These are phyloP conservation scores for Thripadectes ignobilis DNA, from an alignment of 2,797 vertebrate genomes.

Conservation along the genomic window DNA sequence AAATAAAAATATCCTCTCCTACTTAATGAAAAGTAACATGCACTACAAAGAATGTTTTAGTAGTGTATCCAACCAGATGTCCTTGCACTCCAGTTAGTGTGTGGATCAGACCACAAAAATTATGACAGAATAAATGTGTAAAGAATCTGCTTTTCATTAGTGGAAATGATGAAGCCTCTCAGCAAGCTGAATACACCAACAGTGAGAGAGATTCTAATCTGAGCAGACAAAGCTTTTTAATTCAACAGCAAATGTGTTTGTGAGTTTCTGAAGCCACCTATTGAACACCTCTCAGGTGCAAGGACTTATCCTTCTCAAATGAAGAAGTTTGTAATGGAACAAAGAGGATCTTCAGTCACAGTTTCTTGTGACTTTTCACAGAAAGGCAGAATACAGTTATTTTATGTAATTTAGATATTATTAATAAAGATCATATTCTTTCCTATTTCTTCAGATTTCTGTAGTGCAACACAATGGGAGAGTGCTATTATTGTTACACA, in stretches of 20 bases:
- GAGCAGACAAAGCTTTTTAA: not conserved
- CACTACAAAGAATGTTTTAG: slow-evolving; percentile 33
- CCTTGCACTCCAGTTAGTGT: slow-evolving; percentile 43
- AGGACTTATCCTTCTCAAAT: slow-evolving; percentile 21
- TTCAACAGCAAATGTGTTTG: slow-evolving; percentile 14
- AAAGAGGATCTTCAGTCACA: not conserved
- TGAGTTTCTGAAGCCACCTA: not conserved
- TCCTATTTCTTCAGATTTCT: not conserved
- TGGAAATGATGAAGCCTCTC: slow-evolving; percentile 39
- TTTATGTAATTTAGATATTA: not conserved
- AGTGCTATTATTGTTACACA: not conserved
- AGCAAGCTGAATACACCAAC: slow-evolving; percentile 10
- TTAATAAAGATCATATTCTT: not conserved
- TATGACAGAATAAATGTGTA: slow-evolving; percentile 37
- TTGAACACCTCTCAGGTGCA: not conserved
- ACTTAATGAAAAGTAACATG: slow-evolving; percentile 61
- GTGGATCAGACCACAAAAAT: slow-evolving; percentile 49
- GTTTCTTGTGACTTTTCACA: not conserved
- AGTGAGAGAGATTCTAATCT: not conserved
- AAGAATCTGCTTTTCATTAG: slow-evolving; percentile 44
- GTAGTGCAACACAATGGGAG: not conserved
- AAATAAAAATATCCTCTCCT: slow-evolving; percentile 42
- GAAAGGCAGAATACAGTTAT: not conserved
- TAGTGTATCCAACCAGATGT: slow-evolving; percentile 34
- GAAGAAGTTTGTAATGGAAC: not conserved